phyloP scores from a whole-genome alignment of 2,888 invertebrate genomes.

The Hirtodrosophila confusa region DNA sequence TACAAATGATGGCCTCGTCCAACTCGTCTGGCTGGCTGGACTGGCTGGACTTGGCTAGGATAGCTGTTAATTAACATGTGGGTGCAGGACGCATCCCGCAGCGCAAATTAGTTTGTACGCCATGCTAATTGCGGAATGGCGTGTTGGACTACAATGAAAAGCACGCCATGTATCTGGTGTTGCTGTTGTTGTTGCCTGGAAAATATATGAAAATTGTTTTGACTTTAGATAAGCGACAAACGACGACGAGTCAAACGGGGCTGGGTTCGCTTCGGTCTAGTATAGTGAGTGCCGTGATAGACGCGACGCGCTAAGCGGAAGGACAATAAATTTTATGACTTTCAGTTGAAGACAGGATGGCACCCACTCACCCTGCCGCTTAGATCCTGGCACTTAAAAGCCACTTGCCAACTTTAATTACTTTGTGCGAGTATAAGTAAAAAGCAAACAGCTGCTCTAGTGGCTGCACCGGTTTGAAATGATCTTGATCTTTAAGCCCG shows the following conservation, averaged over 20 bases:
- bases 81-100: slow-evolving; percentile 77
- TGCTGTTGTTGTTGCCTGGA: slow-evolving; percentile 32
- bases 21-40: slow-evolving; percentile 6
- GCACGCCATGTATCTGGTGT: slow-evolving; percentile 40
- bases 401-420: slow-evolving; percentile 68
- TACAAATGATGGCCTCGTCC: slow-evolving; percentile 69
- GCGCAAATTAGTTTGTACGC: slow-evolving; percentile 83
- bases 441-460: slow-evolving; percentile 64
- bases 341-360: slow-evolving; percentile 67
- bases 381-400: slow-evolving; percentile 44
- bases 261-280: slow-evolving; percentile 1
- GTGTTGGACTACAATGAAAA: slow-evolving; percentile 81
- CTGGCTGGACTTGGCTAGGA: slow-evolving; percentile 9
- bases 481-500: slow-evolving; percentile 32
- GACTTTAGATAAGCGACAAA: slow-evolving; percentile 83
- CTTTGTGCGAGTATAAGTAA: slow-evolving; percentile 21
- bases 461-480: slow-evolving; percentile 38
- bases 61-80: slow-evolving; percentile 76
- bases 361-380: neutral
- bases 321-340: slow-evolving; percentile 81
- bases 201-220: slow-evolving; percentile 83
- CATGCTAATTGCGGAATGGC: slow-evolving; percentile 82
- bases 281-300: slow-evolving; percentile 63
- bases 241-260: slow-evolving; percentile 48
- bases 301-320: slow-evolving; percentile 62